phyloP scores from a whole-genome alignment of 2,888 invertebrate genomes.

The Acleris literana region DNA sequence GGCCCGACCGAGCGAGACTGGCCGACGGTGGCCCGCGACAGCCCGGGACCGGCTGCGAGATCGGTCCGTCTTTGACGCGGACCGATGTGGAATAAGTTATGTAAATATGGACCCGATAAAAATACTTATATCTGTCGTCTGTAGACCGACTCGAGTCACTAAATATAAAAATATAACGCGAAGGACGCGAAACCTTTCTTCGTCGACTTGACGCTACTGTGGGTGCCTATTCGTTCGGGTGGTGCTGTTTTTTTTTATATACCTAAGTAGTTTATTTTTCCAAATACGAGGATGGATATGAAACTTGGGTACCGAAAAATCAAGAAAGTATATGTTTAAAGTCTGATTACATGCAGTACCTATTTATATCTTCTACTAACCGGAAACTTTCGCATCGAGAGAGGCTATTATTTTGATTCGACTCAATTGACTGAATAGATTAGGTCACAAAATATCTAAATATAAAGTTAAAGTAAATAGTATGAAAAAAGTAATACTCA shows the following conservation, averaged over 20 bases:
- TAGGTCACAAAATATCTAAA: slow-evolving; percentile 75
- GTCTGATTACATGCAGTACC: slow-evolving; percentile 51
- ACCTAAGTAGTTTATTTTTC: slow-evolving; percentile 34
- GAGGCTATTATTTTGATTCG: slow-evolving; percentile 81
- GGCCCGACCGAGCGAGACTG: neutral
- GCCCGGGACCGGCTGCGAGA: slow-evolving; percentile 8
- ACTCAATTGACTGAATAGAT: slow-evolving; percentile 82
- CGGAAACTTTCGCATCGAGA: slow-evolving; percentile 67
- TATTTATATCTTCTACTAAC: slow-evolving; percentile 50
- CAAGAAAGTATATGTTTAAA: slow-evolving; percentile 41
- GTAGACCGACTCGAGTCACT: neutral
- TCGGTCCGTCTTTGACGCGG: neutral
- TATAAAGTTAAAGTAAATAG: slow-evolving; percentile 52
- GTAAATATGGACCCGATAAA: no score
- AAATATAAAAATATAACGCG: slow-evolving; percentile 8
- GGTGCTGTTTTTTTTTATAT: slow-evolving; percentile 36
- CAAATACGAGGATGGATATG: slow-evolving; percentile 23
- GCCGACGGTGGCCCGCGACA: no score
- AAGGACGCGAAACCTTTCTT: slow-evolving; percentile 23
- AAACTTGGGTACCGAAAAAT: slow-evolving; percentile 33
- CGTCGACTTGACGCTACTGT: slow-evolving; percentile 20
- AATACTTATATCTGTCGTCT: neutral
- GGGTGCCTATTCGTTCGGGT: slow-evolving; percentile 35
- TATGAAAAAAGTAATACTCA: slow-evolving; percentile 68
- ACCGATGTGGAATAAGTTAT: neutral